These are phyloP conservation scores for Euplexia lucipara DNA, from an alignment of 2,888 invertebrate species.

Conservation along the genomic window DNA sequence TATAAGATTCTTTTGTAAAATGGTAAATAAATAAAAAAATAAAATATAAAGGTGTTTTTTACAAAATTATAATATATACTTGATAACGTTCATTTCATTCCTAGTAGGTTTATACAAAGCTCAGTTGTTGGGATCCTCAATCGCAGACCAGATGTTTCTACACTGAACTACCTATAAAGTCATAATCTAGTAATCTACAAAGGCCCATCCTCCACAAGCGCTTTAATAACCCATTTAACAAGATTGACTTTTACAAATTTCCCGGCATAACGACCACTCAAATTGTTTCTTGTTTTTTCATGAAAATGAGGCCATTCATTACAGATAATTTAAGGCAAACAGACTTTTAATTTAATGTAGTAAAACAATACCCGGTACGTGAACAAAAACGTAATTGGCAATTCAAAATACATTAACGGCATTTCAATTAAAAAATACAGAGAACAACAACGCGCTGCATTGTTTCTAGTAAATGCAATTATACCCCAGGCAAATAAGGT, in stretches of 20 bases:
- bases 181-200: constrained; percentile 40
- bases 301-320: constrained; percentile 15
- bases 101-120: no score
- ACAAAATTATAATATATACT: no score
- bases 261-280: constrained; percentile 26
- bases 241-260: constrained; percentile 51
- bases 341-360: constrained; percentile 23
- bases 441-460: constrained; percentile 2
- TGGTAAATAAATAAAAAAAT: no score
- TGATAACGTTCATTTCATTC: no score
- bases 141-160: neutral
- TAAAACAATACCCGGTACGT: constrained; percentile 9
- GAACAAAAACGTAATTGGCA: constrained; percentile 38
- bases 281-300: constrained; percentile 33
- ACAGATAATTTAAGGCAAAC: constrained; percentile 14
- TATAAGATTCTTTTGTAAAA: no score
- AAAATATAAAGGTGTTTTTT: no score
- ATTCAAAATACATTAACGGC: constrained; percentile 35
- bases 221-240: constrained; percentile 40
- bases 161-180: constrained; percentile 16
- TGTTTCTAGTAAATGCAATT: constrained; percentile 34
- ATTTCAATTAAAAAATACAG: constrained; percentile 38
- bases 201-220: constrained; percentile 14
- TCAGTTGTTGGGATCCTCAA: neutral
- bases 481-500: constrained; percentile 23